These are phyloP conservation scores for Trichechus manatus DNA, from an alignment of 2,113 vertebrate species.

Conservation along the genomic window DNA sequence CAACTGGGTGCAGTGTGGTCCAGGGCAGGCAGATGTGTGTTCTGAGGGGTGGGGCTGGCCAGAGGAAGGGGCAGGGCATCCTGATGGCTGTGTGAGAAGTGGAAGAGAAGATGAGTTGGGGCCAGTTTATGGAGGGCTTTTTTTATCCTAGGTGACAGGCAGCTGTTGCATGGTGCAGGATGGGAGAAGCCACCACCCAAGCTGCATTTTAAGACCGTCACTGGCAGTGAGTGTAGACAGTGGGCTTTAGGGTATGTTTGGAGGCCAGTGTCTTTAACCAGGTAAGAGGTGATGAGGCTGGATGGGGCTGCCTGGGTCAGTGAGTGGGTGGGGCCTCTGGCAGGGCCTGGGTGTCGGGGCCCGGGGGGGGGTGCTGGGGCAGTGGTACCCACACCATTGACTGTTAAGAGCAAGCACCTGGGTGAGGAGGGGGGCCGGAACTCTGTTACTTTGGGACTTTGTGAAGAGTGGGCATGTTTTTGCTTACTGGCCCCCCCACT, in stretches of 20 bases:
- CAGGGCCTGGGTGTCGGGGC: not conserved
- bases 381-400: not conserved
- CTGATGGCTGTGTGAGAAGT: not conserved
- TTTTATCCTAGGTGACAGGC: not conserved
- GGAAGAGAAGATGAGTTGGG: not conserved
- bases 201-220: not conserved
- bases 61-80: not conserved
- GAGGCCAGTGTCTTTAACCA: not conserved
- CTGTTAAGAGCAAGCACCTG: not conserved
- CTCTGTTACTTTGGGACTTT: not conserved
- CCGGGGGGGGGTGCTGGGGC: too few species aligned
- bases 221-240: not conserved
- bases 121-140: not conserved
- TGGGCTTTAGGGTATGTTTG: not conserved
- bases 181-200: not conserved
- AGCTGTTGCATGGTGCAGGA: not conserved
- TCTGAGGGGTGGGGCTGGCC: not conserved
- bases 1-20: not conserved
- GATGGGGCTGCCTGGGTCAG: fast-evolving
- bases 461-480: not conserved
- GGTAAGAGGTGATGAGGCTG: not conserved
- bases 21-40: not conserved
- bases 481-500: not conserved
- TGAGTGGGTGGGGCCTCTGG: not conserved
- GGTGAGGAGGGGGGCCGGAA: not conserved